Evolutionary conservation across 2,113 vertebrate species (phyloP).

Genomic region (Phalacrocorax brasilianus): DNA sequence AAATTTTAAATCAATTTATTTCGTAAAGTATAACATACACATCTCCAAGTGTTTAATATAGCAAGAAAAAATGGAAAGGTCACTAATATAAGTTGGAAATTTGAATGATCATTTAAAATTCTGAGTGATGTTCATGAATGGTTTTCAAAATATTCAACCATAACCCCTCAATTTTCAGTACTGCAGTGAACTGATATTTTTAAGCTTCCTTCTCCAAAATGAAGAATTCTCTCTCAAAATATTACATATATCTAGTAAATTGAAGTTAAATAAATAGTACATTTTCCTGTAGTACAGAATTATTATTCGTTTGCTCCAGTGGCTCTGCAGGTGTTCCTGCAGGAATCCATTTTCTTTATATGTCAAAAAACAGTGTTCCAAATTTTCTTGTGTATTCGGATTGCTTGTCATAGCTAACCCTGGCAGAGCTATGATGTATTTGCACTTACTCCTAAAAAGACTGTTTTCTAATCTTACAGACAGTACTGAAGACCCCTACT

Average conservation of each 20-base stretch:
- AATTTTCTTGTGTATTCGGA: accelerated
- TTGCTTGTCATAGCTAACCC: background rate
- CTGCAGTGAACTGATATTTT: background rate
- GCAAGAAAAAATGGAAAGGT: background rate
- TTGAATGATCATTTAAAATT: background rate
- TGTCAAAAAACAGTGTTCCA: background rate
- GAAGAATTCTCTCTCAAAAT: background rate
- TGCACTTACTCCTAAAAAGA: background rate
- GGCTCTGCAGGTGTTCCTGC: background rate
- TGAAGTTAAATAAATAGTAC: background rate
- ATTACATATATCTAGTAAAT: background rate
- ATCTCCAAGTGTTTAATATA: background rate
- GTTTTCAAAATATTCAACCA: background rate
- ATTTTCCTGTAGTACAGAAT: background rate
- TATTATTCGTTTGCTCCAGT: background rate
- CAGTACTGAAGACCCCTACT: background rate
- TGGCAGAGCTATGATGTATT: background rate
- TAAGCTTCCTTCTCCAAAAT: background rate
- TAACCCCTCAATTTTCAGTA: background rate
- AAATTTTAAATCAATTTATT: background rate
- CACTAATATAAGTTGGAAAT: background rate
- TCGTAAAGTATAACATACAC: background rate
- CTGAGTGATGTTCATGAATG: background rate
- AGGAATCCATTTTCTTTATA: background rate
- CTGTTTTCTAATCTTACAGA: background rate